Evolutionary conservation across 2,797 vertebrate genomes (phyloP).

Genomic region (Myioborus miniatus): DNA sequence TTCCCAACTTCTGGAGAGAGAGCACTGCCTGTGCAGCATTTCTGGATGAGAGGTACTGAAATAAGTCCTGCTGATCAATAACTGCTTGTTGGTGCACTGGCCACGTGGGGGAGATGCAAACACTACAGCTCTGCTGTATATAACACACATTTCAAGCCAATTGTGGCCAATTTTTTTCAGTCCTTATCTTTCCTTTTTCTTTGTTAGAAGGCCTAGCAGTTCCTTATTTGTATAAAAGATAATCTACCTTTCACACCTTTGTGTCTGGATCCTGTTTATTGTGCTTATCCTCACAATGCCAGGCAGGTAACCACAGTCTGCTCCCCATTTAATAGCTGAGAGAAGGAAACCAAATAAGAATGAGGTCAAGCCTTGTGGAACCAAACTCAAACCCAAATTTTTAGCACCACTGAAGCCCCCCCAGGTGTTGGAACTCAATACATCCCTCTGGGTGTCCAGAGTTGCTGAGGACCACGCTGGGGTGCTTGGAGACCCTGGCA

Average conservation of each 20-base stretch:
- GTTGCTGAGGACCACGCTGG: rapidly evolving
- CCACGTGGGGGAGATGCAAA: not conserved
- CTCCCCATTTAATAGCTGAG: not conserved
- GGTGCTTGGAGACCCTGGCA: too few species aligned
- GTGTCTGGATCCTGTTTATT: not conserved
- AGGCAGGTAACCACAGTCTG: not conserved
- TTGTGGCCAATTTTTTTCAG: not conserved
- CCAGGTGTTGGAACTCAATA: too few species aligned
- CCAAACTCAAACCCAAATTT: not conserved
- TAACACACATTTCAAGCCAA: not conserved
- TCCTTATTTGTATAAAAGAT: not conserved
- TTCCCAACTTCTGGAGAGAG: not conserved
- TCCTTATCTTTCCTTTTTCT: not conserved
- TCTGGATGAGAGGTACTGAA: not conserved
- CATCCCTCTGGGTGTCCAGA: too few species aligned
- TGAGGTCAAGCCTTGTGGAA: not conserved
- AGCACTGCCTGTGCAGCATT: not conserved
- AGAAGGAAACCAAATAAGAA: not conserved
- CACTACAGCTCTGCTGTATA: not conserved
- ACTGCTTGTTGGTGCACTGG: not conserved
- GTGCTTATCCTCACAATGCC: not conserved
- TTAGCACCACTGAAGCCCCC: not conserved
- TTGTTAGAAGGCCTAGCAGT: not conserved
- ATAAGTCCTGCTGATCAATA: not conserved
- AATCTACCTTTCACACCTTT: not conserved